These are phyloP conservation scores for Chromis chromis DNA, from an alignment of 2,797 vertebrate species.

Conservation along the genomic window DNA sequence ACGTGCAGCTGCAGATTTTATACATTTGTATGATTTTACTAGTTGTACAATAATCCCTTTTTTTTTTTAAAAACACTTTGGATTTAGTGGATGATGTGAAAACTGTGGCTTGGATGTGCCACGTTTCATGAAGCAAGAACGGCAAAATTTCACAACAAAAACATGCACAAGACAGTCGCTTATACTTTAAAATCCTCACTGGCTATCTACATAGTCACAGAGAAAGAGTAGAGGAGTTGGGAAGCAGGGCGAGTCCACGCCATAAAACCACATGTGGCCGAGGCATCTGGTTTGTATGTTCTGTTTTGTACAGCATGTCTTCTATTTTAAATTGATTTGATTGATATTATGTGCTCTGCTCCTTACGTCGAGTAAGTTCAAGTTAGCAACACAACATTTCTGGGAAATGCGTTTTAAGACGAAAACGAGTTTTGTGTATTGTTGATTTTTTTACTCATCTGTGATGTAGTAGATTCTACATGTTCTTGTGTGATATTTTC, in stretches of 20 bases:
- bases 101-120: neutral
- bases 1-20: conserved; percentile 36
- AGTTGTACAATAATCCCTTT: neutral
- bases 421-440: neutral
- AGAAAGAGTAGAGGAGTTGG: conserved; percentile 8
- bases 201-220: neutral
- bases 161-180: neutral
- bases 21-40: conserved; percentile 12
- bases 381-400: neutral
- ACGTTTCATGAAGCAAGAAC: neutral
- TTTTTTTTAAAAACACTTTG: neutral
- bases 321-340: neutral
- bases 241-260: conserved; percentile 7
- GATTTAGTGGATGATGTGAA: conserved; percentile 5
- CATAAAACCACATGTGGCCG: conserved; percentile 19
- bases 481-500: neutral
- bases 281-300: conserved; percentile 23
- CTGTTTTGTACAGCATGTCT: neutral
- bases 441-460: neutral
- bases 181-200: neutral
- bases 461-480: neutral
- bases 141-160: neutral
- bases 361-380: neutral
- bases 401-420: neutral
- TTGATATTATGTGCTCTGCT: neutral